Base-by-base conservation (phyloP, 2,113 vertebrate species). In the Urocitellus parryii region DNA sequence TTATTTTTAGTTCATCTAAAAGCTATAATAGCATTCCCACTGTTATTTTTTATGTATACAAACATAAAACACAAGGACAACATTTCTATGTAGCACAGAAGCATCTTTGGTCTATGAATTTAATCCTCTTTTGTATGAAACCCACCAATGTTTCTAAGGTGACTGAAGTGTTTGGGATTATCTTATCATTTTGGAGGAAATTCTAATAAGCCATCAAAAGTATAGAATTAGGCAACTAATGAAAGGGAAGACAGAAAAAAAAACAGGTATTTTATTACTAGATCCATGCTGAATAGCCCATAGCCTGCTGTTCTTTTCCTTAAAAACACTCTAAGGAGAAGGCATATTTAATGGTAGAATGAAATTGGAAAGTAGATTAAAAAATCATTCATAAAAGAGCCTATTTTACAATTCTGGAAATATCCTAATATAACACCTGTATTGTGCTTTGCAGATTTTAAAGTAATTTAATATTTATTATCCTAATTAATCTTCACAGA, bases 341-440 rank as follows among this genome's bases (percentile, higher is more conserved):
- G 76, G 11, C 67, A 67, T 37, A 53, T 77, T 90, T 80, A 61
- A 97, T 83, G 65, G 53, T 67, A 95, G 85, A 93, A 94, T 95
- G 12, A 76, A 94, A 80, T 83, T 82, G 48, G 37, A 77, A 84
- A 86, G 32, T 53, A 12, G 18, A 81, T 72, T 53, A 11, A 72
- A 95, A 95, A 85, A 29, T 77, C 53, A 48, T 24, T 78, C 76
- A 77, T 88, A 67, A 72, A 85, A 51, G n/a, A 77, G 51, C 72
- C 37, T 67, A 78, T 82, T 65, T 77, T 17, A 77, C 6, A 89
- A 39, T 91, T 73, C 34, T 82, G 48, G 12, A 95, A 86, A 91
- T 88, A 77, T 29, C 56, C 25, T 76, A 89, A 51, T 82, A 73
- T 11, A 76, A 48, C 5, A 80, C 70, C 51, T 67, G 63, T 88